Percentiles rank a stretch among this genome's conserved stretches.
phyloP scores from a whole-genome alignment of 2,797 vertebrate genomes.

The Malurus splendens region DNA sequence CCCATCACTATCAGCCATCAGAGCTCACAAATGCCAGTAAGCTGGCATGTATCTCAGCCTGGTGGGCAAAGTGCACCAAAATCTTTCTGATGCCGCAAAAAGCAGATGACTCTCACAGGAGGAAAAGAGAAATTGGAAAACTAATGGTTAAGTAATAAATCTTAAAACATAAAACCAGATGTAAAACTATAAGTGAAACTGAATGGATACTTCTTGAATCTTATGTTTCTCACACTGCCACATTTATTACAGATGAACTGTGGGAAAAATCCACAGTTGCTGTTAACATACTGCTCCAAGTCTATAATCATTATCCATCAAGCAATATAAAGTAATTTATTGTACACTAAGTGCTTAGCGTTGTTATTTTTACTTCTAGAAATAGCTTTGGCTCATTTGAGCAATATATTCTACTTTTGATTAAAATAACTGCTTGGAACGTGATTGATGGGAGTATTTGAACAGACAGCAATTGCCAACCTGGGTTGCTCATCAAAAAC shows the following conservation, averaged over 20 bases:
- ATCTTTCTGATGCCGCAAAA: not conserved
- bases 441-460: conserved; percentile 2
- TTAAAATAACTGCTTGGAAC: conserved; percentile 54
- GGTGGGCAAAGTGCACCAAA: not conserved
- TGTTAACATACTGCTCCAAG: not conserved
- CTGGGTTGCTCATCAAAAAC: not conserved
- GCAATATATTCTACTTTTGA: conserved; percentile 42
- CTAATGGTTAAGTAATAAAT: not conserved
- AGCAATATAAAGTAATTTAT: conserved; percentile 47
- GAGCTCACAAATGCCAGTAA: not conserved
- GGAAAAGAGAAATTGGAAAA: not conserved
- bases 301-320: conserved; percentile 51
- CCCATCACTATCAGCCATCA: not conserved
- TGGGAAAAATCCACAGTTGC: not conserved
- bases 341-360: conserved; percentile 9
- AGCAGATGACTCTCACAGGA: not conserved
- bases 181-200: not conserved
- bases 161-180: not conserved
- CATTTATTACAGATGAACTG: not conserved
- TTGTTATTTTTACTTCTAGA: conserved; percentile 48
- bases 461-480: not conserved
- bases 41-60: not conserved
- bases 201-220: not conserved
- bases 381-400: conserved; percentile 41
- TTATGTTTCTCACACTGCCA: not conserved